phyloP scores from a whole-genome alignment of 1,140 invertebrate genomes.

The Mylabris phalerata region DNA sequence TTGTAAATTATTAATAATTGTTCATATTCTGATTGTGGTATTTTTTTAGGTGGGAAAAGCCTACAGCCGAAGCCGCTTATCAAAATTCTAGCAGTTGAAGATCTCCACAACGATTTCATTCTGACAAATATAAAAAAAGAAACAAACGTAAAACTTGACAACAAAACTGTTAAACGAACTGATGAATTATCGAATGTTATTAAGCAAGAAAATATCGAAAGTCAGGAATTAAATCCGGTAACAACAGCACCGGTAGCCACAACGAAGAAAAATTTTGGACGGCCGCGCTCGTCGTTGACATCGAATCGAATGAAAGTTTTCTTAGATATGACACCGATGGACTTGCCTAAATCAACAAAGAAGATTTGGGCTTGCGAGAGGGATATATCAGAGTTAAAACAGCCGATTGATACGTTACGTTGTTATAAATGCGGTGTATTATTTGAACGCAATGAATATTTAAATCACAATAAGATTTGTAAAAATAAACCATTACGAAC shows the following conservation, averaged over 20 bases:
- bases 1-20: no score
- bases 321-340: slow-evolving; percentile 27
- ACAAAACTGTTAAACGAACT: no score
- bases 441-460: slow-evolving; percentile 20
- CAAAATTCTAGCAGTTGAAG: slow-evolving; percentile 29
- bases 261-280: neutral
- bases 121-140: slow-evolving; percentile 29
- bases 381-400: slow-evolving; percentile 23
- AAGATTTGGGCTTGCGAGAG: slow-evolving; percentile 25
- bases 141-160: no score
- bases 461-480: slow-evolving; percentile 27
- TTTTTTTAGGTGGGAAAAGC: slow-evolving; percentile 6
- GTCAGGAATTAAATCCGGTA: no score
- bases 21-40: no score
- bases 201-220: no score
- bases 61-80: slow-evolving; percentile 11
- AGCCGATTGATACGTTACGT: slow-evolving; percentile 32
- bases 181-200: no score
- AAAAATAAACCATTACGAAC: slow-evolving; percentile 18
- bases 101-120: slow-evolving; percentile 27
- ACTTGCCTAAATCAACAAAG: slow-evolving; percentile 16
- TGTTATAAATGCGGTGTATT: slow-evolving; percentile 28
- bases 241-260: no score
- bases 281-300: neutral
- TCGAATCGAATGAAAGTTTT: slow-evolving; percentile 28